Conservation (phyloP, 2,113 vertebrate species). For the Dasyornis broadbenti region DNA sequence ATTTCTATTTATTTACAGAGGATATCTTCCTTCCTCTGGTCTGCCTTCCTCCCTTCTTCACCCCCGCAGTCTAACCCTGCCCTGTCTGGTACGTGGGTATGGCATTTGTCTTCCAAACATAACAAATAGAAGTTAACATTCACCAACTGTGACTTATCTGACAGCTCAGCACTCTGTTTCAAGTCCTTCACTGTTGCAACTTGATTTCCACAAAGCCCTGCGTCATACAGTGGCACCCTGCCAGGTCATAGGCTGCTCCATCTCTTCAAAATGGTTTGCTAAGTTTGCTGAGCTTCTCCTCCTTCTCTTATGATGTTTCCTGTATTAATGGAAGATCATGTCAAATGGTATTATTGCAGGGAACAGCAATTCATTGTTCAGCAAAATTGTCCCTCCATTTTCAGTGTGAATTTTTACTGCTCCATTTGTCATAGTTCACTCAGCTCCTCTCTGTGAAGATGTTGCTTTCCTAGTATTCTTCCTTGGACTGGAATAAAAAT, state of each 20-base stretch:
- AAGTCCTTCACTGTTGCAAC: background rate
- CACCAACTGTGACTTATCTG: slow-evolving; percentile 41
- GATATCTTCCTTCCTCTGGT: slow-evolving; percentile 61
- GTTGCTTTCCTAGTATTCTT: background rate
- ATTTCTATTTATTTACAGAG: slow-evolving; percentile 57
- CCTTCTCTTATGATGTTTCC: background rate
- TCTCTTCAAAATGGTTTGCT: slow-evolving; percentile 4
- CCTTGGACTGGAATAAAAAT: background rate
- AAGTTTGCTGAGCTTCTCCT: background rate
- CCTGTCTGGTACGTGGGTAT: slow-evolving; percentile 45
- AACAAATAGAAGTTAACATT: slow-evolving; percentile 38
- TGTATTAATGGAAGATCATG: background rate
- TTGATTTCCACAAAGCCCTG: background rate
- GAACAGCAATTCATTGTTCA: background rate
- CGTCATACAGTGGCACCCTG: background rate
- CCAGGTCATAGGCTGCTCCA: background rate
- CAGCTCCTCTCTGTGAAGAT: background rate
- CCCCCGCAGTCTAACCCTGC: slow-evolving; percentile 55
- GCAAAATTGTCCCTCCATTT: background rate
- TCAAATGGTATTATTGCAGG: background rate
- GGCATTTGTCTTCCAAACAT: slow-evolving; percentile 39
- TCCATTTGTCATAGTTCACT: background rate
- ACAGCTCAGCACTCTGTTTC: slow-evolving; percentile 24
- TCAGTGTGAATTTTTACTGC: background rate
- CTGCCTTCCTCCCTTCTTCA: slow-evolving; percentile 50